A percentile compares a stretch with the other conserved stretches of the same genome.
These are phyloP conservation scores for Leptatherina wallacei DNA, from an alignment of 2,797 vertebrate genomes.

Conservation along the genomic window DNA sequence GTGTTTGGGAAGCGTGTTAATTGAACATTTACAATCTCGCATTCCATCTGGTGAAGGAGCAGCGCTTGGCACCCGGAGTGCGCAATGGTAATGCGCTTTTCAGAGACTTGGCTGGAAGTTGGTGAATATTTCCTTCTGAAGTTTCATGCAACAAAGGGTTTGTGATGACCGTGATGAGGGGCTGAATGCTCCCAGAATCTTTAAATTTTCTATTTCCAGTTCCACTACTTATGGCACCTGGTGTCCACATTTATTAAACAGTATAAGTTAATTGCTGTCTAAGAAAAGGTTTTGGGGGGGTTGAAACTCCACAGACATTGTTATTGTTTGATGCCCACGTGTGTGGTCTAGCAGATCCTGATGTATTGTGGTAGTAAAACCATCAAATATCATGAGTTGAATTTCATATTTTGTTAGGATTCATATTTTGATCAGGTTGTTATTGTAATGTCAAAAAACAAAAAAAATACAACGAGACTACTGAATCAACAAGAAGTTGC, in stretches of 20 bases:
- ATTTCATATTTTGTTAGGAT: neutral
- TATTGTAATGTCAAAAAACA: neutral
- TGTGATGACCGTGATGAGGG: neutral
- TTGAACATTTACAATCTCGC: slow-evolving; percentile 39
- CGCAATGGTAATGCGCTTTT: slow-evolving; percentile 32
- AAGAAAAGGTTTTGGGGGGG: neutral
- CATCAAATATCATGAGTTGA: neutral
- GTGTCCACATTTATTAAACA: neutral
- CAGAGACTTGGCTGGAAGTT: slow-evolving; percentile 10
- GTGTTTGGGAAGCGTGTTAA: slow-evolving; percentile 44
- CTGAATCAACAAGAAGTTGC: neutral
- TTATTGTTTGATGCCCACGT: slow-evolving; percentile 5
- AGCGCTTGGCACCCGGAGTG: slow-evolving; percentile 36
- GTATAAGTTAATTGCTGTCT: neutral
- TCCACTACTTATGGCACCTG: neutral
- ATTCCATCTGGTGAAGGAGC: slow-evolving; percentile 22
- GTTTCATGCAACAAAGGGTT: neutral
- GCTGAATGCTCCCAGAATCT: neutral
- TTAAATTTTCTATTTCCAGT: neutral
- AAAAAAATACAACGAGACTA: neutral
- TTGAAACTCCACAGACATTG: neutral
- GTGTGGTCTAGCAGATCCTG: neutral
- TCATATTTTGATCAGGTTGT: neutral
- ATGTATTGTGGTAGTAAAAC: slow-evolving; percentile 7
- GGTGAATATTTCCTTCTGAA: neutral